These are phyloP conservation scores for Pectinophora gossypiella DNA, from an alignment of 1,140 invertebrate species.

Conservation along the genomic window DNA sequence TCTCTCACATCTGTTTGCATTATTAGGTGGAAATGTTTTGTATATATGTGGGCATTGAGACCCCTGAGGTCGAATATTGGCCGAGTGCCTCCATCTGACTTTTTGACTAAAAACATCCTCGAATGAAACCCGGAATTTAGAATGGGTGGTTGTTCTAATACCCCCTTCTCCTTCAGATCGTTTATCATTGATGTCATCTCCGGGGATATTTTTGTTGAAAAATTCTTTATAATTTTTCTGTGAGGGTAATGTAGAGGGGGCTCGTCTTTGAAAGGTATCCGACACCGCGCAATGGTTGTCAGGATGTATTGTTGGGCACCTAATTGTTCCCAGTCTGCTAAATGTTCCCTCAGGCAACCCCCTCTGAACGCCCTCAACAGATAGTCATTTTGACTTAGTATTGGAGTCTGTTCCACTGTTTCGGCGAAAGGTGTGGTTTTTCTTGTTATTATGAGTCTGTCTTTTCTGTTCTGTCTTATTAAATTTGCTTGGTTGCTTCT, in stretches of 20 bases:
- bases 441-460: too few relatives aligned
- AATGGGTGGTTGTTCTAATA: conserved; percentile 12
- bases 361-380: too few relatives aligned
- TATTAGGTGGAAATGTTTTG: conserved; percentile 2
- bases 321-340: neutral
- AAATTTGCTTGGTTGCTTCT: too few relatives aligned
- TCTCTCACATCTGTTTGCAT: neutral
- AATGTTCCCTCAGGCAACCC: too few relatives aligned
- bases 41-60: neutral
- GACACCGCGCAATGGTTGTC: conserved; percentile 19
- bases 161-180: conserved; percentile 7
- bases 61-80: neutral
- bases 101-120: conserved; percentile 10
- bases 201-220: conserved; percentile 14
- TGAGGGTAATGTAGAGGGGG: conserved; percentile 16
- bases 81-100: neutral
- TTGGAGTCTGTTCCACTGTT: too few relatives aligned
- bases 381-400: too few relatives aligned
- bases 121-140: neutral
- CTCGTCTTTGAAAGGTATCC: conserved; percentile 28
- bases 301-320: conserved; percentile 4
- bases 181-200: conserved; percentile 22
- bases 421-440: too few relatives aligned
- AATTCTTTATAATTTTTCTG: neutral
- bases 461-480: too few relatives aligned